A percentile compares a stretch with the other conserved stretches of the same genome.
Evolutionary conservation across 2,113 vertebrate species (phyloP).

Genomic region (Illadopsis cleaveri): DNA sequence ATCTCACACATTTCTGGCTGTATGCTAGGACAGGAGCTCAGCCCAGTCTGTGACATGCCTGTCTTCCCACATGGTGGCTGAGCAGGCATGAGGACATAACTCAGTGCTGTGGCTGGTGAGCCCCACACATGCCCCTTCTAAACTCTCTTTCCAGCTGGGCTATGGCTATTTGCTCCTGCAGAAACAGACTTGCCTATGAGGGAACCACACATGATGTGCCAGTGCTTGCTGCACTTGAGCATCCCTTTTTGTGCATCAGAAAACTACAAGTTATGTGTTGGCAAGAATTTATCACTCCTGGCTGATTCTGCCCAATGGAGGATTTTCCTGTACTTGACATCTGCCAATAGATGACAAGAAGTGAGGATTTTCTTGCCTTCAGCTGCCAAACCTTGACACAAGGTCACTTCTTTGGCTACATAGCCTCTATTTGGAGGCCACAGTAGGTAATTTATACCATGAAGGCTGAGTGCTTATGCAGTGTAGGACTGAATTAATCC

Average conservation of each 20-base stretch:
- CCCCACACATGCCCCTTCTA: background rate
- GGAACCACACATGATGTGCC: background rate
- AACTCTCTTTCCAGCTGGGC: background rate
- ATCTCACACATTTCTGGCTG: background rate
- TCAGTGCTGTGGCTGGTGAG: accelerated
- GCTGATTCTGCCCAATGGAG: background rate
- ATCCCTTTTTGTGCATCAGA: background rate
- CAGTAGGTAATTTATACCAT: background rate
- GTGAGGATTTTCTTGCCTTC: background rate
- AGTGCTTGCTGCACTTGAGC: background rate
- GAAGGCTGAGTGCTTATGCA: background rate
- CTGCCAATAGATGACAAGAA: background rate
- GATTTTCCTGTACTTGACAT: background rate
- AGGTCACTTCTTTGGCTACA: background rate
- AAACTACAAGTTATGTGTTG: background rate
- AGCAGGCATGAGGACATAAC: background rate
- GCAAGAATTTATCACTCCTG: background rate
- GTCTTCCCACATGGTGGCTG: accelerated
- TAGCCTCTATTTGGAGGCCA: background rate
- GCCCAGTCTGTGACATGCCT: background rate
- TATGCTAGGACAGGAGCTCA: background rate
- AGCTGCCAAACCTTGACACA: accelerated
- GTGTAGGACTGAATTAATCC: background rate
- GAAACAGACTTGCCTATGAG: background rate
- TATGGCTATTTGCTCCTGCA: background rate